Evolutionary conservation across 1,140 invertebrate genomes (phyloP), one percentile per base, ranked within the genome.

Genomic region (Rhyzopertha dominica): DNA sequence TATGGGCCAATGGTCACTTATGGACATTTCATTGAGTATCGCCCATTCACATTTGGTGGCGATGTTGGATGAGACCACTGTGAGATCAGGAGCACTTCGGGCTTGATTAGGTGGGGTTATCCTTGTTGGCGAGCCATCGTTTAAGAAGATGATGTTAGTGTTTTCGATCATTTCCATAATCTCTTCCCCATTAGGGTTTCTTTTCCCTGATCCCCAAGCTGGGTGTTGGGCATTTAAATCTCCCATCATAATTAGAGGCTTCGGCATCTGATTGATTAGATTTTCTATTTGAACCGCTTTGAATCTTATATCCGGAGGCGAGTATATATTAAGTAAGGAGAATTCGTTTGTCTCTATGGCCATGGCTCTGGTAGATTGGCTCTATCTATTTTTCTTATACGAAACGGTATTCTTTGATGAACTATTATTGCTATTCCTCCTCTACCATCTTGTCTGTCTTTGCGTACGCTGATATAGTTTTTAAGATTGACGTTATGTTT

Each of bases 1-100:
- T 4, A 42, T 42, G 2, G 40, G 28, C 16, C 29, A 32, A 16
- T 42, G 40, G 22, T 42, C 40, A 31, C 40, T 42, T 8, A 8
- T 20, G n/a, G 18, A n/a, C 12, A 29, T 22, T n/a, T 42, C 40
- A 20, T 35, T 5, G 3, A 31, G 3, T 2, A 42, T 16, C 4
- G 4, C 4, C 40, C 40, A 42, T 42, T 31, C 17, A 10, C n/a
- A 19, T 3, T 30, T 5, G 4, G 31, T 30, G 4, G 5, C 13
- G 10, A 31, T 12, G 13, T 42, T 29, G 4, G 18, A 12, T 7
- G 40, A 31, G 10, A 9, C 18, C 16, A 42, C 5, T 13, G 40
- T 16, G 3, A 42, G 13, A 22, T 42, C 40, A 17, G 28, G 26
- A 14, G 28, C 25, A 20, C 40, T 42, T 8, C 5, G 7, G n/a